A percentile compares a stretch with the other conserved stretches of the same genome.
phyloP scores from a whole-genome alignment of 1,140 invertebrate genomes.

The Aporrectodea caliginosa region DNA sequence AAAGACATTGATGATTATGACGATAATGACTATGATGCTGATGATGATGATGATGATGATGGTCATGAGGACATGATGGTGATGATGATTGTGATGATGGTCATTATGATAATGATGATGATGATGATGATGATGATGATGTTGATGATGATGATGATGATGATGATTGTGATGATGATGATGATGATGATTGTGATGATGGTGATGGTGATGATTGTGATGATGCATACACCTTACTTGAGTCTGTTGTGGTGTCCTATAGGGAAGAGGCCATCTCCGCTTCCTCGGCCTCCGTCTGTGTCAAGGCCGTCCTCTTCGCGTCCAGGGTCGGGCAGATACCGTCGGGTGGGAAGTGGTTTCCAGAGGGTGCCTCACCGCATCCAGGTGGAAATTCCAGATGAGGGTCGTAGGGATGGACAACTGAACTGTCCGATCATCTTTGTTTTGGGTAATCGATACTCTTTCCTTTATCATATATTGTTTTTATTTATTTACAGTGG shows the following conservation, averaged over 20 bases:
- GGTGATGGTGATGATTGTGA: background rate
- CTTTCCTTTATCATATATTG: background rate
- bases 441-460: conserved; percentile 21
- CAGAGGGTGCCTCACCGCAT: background rate
- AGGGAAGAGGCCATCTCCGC: background rate
- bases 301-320: conserved; percentile 15
- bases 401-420: conserved; percentile 16
- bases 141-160: background rate
- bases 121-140: conserved; percentile 3
- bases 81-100: background rate
- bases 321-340: background rate
- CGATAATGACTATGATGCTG: too few relatives aligned
- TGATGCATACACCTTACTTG: background rate
- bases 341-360: conserved; percentile 8
- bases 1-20: too few relatives aligned
- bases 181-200: background rate
- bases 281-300: conserved; percentile 5
- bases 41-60: too few relatives aligned
- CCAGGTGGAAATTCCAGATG: conserved; percentile 19
- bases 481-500: too few relatives aligned
- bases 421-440: conserved; percentile 32
- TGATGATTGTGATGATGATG: background rate
- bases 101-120: background rate
- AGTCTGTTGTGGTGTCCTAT: background rate
- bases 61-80: too few relatives aligned